Base-by-base conservation (phyloP, 2,888 invertebrate species). In the Clostera curtula region DNA sequence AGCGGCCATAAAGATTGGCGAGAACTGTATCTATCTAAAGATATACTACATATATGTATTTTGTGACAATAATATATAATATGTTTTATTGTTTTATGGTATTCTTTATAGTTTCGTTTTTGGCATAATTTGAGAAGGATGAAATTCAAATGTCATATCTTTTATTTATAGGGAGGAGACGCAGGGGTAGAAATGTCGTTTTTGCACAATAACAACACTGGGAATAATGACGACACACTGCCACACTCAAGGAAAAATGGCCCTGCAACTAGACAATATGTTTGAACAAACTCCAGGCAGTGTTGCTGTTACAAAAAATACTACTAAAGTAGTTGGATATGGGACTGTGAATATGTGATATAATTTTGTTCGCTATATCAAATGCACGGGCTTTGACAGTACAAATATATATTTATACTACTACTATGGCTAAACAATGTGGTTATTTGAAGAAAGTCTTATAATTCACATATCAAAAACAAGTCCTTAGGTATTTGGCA, bases 121-220 rank as follows among this genome's bases (percentile, higher is more conserved):
- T n/a, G n/a, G n/a, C n/a, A n/a, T n/a, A 4, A 9, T 8, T 18
- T 18, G n/a, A 19, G 13, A 12, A 14, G 16, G 16, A 9, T 13
- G 2, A 10, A 5, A 3, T 19, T 5, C 4, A 18, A 22, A 19
- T 19, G 17, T 24, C 8, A 23, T 24, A 27, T 25, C 25, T 36
- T 40, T 32, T 47, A 21, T 55, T 38, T 34, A 2, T 45, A 83
- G 79, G 64, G 73, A 24, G 73, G 73, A 1, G 83, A 83, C 29
- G 66, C 70, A 15, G 75, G 76, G 1, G 88, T 89, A 56, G 90
- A 90, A 76, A 89, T 90, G 85, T 89, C 90, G 24, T 89, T 89
- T 68, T 71, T 90, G 48, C 89, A 89, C 56, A 90, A 90, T 70
- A 90, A 90, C 73, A 90, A 74, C 43, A 68, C 73, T 22, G 72